Base-by-base conservation (phyloP, 2,113 vertebrate species). In the Leucopsar rothschildi region DNA sequence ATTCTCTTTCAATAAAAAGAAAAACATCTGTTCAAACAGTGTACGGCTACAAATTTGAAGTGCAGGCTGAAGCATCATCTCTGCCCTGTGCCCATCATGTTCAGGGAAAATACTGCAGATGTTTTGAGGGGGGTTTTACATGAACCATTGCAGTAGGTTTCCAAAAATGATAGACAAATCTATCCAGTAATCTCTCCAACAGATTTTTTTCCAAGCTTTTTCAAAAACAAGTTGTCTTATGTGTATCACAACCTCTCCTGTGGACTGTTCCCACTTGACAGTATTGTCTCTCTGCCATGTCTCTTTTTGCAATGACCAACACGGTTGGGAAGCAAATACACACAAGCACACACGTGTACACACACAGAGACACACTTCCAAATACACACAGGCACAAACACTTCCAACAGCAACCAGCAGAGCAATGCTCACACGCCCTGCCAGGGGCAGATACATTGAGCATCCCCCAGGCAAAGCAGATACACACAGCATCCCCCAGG, bases 21-120 rank as follows among this genome's bases (percentile, higher is more conserved):
- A 82, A 95, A 94, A 66, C 95, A 92, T 92, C 90, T 92, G 86
- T 86, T 87, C 92, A 59, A 76, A 78, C n/a, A 93, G 61, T 10
- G 40, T 37, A 59, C 0, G 0, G 86, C 82, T 86, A 77, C 49
- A 95, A 91, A 97, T 82, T 53, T 76, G 65, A 72, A 93, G 76
- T 27, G 57, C 64, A 27, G 31, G 65, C 79, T 95, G 71, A 79
- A 95, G 68, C 64, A 59, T 80, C 69, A 29, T 82, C 35, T 29
- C 80, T 96, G 71, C 64, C 93, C 94, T 78, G 72, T 83, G 94
- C 82, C 64, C 28, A 0, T 61, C 73, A 11, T 53, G 56, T 93
- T 92, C 86, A 90, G 75, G 61, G n/a, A 94, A 55, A 88, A 47
- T 22, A 60, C 47, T 92, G 94, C 87, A 92, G 82, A 85, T 86